A percentile compares a stretch with the other conserved stretches of the same genome.
Conservation (phyloP, 2,888 invertebrate genomes). For the Meghimatium bilineatum region DNA sequence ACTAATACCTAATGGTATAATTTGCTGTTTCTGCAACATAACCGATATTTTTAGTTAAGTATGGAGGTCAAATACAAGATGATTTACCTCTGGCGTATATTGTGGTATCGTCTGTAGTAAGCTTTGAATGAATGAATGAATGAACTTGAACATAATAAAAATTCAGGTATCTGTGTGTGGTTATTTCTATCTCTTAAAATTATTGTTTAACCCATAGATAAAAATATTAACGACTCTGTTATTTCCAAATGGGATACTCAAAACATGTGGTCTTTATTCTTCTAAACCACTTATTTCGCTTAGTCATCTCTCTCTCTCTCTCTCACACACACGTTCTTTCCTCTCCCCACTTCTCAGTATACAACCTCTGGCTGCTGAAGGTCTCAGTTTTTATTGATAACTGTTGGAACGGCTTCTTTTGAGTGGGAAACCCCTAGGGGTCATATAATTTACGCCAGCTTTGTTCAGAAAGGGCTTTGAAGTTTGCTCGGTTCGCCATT, state of each 20-base stretch:
- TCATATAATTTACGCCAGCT: constrained; percentile 14
- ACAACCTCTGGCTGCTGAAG: background rate
- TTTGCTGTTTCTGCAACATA: no score
- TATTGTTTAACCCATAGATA: no score
- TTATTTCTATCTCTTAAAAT: no score
- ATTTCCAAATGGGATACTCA: no score
- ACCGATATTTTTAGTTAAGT: background rate
- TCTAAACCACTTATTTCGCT: no score
- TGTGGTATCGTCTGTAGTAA: constrained; percentile 1
- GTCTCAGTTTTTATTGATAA: background rate
- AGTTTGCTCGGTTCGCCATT: constrained; percentile 1
- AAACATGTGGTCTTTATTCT: no score
- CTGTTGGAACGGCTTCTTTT: background rate
- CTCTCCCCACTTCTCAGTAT: no score
- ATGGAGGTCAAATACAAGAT: background rate
- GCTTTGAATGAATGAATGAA: constrained; percentile 5
- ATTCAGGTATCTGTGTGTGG: no score
- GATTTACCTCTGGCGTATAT: background rate
- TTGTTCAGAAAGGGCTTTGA: background rate
- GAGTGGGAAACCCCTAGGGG: background rate
- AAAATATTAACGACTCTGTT: no score
- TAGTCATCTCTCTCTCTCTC: no score
- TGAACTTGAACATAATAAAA: background rate
- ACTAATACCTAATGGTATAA: no score
- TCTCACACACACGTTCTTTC: no score